Conservation (phyloP, 2,797 vertebrate genomes). For the Poecilia wingei region DNA sequence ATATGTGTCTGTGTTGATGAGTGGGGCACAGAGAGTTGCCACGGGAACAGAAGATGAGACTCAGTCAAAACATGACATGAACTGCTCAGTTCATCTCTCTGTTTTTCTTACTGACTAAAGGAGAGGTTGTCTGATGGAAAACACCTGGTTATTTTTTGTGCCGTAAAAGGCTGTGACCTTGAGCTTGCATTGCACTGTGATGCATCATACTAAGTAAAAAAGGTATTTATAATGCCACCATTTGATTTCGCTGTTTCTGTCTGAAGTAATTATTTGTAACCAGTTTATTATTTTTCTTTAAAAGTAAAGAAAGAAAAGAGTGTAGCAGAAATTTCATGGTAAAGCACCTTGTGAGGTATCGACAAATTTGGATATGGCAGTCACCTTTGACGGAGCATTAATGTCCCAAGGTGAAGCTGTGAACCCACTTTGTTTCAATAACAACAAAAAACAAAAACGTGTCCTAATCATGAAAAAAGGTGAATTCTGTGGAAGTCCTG, state of each 20-base stretch:
- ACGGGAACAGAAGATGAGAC: conserved; percentile 56
- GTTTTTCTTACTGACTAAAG: conserved; percentile 22
- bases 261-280: not conserved
- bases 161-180: conserved; percentile 8
- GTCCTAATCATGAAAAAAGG: not conserved
- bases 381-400: not conserved
- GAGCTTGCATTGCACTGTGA: conserved; percentile 8
- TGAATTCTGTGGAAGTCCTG: not conserved
- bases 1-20: conserved; percentile 35
- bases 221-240: not conserved
- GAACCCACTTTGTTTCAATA: not conserved
- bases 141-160: conserved; percentile 32
- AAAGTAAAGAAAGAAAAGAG: not conserved
- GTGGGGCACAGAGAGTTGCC: conserved; percentile 47
- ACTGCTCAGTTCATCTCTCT: conserved; percentile 2
- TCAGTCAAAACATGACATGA: conserved; percentile 43
- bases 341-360: not conserved
- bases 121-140: conserved; percentile 41
- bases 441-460: not conserved
- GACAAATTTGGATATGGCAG: not conserved
- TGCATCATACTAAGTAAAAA: not conserved
- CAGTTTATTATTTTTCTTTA: not conserved
- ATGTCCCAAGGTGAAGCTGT: not conserved
- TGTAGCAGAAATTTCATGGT: not conserved
- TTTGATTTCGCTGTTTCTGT: not conserved